These are phyloP conservation scores for Drosophila prostipennis DNA, from an alignment of 2,888 invertebrate genomes.

Conservation along the genomic window DNA sequence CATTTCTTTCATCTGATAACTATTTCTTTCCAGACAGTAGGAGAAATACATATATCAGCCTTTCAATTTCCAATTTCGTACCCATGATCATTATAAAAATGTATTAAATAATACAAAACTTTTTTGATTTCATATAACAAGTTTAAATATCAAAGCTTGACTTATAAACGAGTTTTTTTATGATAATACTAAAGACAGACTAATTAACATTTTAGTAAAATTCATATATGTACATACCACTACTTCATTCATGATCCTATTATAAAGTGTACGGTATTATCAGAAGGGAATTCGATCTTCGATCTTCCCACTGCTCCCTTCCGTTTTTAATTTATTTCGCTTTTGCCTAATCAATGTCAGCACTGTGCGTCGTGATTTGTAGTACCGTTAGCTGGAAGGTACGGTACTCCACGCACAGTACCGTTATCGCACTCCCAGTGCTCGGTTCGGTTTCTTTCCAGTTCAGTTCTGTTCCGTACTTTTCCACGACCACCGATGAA, in stretches of 20 bases:
- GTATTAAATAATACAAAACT: no score
- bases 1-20: background rate
- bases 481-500: constrained; percentile 38
- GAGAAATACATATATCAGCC: no score
- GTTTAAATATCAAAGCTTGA: no score
- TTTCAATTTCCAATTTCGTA: no score
- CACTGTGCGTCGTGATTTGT: constrained; percentile 61
- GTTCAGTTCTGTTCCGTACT: constrained; percentile 26
- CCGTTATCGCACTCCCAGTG: constrained; percentile 55
- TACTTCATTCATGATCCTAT: no score
- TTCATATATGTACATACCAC: no score
- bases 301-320: background rate
- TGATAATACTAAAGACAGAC: no score
- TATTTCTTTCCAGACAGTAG: background rate
- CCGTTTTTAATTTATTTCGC: constrained; percentile 4
- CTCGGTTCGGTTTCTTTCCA: constrained; percentile 49
- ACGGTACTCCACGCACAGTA: constrained; percentile 65
- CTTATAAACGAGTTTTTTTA: no score
- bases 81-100: no score
- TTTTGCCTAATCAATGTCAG: constrained; percentile 59
- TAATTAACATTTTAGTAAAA: no score
- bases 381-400: constrained; percentile 50
- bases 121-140: no score
- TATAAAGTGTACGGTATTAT: background rate
- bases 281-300: background rate